Evolutionary conservation across 2,113 vertebrate genomes (phyloP).

Genomic region (Nibea albiflora): DNA sequence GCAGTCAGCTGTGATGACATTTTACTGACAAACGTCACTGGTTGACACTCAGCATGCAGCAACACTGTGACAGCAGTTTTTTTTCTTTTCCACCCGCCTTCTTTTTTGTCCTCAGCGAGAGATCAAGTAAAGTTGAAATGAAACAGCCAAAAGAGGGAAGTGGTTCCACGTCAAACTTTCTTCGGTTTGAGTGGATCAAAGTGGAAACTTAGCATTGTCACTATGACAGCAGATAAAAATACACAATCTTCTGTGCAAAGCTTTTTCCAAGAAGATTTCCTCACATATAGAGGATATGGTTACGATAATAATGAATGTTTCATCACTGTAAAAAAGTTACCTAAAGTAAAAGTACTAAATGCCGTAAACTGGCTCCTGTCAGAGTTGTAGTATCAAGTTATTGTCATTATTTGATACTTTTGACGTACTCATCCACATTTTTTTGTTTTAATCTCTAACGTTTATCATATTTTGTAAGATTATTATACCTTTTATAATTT

Average conservation of each 20-base stretch:
- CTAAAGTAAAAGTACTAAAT: too few relatives aligned
- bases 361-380: too few relatives aligned
- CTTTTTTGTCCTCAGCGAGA: background rate
- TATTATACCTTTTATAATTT: too few relatives aligned
- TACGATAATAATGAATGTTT: background rate
- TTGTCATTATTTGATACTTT: too few relatives aligned
- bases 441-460: too few relatives aligned
- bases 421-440: too few relatives aligned
- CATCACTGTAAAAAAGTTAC: too few relatives aligned
- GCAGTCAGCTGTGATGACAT: background rate
- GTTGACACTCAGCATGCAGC: background rate
- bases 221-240: background rate
- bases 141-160: conserved; percentile 32
- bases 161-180: background rate
- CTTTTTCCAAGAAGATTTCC: background rate
- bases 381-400: too few relatives aligned
- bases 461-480: too few relatives aligned
- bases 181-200: background rate
- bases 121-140: conserved; percentile 23
- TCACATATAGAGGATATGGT: background rate
- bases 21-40: background rate
- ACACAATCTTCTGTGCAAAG: background rate
- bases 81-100: background rate
- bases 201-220: background rate
- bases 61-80: background rate